Base-by-base conservation (phyloP, 2,888 invertebrate genomes). In the Epistrophella euchroma region DNA sequence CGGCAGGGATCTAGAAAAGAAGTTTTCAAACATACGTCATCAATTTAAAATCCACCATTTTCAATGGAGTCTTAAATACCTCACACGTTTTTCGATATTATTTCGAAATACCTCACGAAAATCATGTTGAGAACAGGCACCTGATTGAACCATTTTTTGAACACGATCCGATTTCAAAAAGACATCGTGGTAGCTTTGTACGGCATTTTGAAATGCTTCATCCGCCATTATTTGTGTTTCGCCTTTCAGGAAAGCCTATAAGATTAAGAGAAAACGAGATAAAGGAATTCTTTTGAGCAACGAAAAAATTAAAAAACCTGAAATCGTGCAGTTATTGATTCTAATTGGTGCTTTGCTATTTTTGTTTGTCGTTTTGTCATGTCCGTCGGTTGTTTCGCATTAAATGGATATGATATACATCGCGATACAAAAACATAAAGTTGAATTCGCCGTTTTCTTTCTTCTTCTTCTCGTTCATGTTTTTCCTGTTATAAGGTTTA, bases 181-280 rank as follows among this genome's bases (percentile, higher is more conserved):
- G 87, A 99, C 98, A 92, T 98, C 98, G 91, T 95, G 96, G 93
- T 97, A 98, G 90, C 97, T 98, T 93, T 99, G 98, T 73, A 99
- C 98, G 45, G 99, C 99, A 93, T 99, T 99, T 91, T 98, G 98
- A 93, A 99, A 99, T 73, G 99, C 99, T 93, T 98, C 98, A 92
- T 98, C 98, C 11, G 98, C 97, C 93, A 98, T 95, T 90, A 98
- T 98, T 93, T 98, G 98, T n/a, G 98, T 98, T 93, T 99, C 99
- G 60, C 99, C 99, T 93, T 98, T 98, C 84, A 99, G 94, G 93
- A 98, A 99, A 91, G 96, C 96, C 97, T 97, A 47, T 32, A 32
- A n/a, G n/a, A n/a, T n/a, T n/a, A n/a, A n/a, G n/a, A n/a, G n/a
- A n/a, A n/a, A n/a, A n/a, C n/a, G n/a, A n/a, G 6, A 13, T 19